Evolutionary conservation across 2,113 vertebrate species (phyloP), one percentile per base, ranked within the genome.

Genomic region (Oxyruncus cristatus): DNA sequence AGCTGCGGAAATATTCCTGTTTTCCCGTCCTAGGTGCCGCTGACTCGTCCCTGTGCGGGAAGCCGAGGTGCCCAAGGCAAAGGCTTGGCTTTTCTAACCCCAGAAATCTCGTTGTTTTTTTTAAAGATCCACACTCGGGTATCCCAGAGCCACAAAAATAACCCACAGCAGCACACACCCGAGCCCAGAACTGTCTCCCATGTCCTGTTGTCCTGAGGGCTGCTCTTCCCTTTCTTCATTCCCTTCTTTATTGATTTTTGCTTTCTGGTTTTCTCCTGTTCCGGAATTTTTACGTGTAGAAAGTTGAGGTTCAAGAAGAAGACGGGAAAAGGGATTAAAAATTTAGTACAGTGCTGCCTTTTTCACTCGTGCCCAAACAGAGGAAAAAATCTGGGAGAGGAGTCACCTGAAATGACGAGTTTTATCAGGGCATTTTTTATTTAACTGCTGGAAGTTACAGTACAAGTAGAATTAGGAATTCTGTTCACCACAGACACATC

Each of bases 381-480:
- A 26, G 32, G 10, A 66, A 81, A 81, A 72, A 46, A 67, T 20
- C 0, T 12, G 12, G 8, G 22, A 17, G 41, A 39, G 44, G 79
- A 70, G n/a, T 2, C 8, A 33, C 15, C 16, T 20, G 76, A 52
- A 37, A 30, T 21, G 52, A 46, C 12, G 63, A 41, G 6, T n/a
- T 84, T 53, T n/a, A 32, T 32, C 32, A 24, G n/a, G 33, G n/a
- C 24, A 6, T 24, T 59, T 33, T n/a, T 58, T 35, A 15, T 35
- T 24, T 16, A 42, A 39, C 27, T 56, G 59, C 46, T 18, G 18
- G 22, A 37, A 46, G 6, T 12, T 4, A 1, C 2, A 35, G 28
- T 0, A 22, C 28, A 4, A 1, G 1, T 1, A 2, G 1, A 16
- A 65, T 26, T 2, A 41, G 39, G 35, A 30, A 2, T 19, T 20